phyloP scores from a whole-genome alignment of 1,140 invertebrate genomes.

The Eriosoma lanigerum region DNA sequence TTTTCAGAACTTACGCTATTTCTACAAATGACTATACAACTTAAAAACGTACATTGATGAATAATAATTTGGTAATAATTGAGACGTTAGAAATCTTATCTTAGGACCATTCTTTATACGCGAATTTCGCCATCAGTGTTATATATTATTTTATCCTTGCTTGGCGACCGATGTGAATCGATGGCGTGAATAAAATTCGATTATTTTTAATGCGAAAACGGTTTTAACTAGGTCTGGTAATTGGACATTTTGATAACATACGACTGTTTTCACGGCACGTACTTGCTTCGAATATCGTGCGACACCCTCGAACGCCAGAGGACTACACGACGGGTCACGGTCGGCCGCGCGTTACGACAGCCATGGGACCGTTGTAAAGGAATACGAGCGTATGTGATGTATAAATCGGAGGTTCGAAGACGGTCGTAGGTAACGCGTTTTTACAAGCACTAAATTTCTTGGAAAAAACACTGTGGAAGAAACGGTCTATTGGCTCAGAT shows the following conservation, averaged over 20 bases:
- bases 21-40: too few relatives aligned
- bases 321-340: conserved; percentile 37
- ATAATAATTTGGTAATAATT: too few relatives aligned
- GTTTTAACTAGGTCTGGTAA: conserved; percentile 6
- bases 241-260: conserved; percentile 5
- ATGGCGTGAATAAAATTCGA: background rate
- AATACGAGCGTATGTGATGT: background rate
- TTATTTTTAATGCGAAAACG: conserved; percentile 8
- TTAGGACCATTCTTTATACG: background rate
- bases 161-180: background rate
- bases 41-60: too few relatives aligned
- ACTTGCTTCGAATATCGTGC: background rate
- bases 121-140: background rate
- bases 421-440: too few relatives aligned
- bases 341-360: conserved; percentile 25
- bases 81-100: too few relatives aligned
- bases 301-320: conserved; percentile 18
- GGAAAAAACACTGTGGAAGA: too few relatives aligned
- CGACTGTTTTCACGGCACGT: conserved; percentile 37
- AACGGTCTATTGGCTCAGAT: too few relatives aligned
- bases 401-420: too few relatives aligned
- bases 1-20: too few relatives aligned
- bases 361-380: conserved; percentile 8
- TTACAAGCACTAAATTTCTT: too few relatives aligned
- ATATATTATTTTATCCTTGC: background rate